phyloP scores from a whole-genome alignment of 2,888 invertebrate species.

The Lasioglossum villosulum region DNA sequence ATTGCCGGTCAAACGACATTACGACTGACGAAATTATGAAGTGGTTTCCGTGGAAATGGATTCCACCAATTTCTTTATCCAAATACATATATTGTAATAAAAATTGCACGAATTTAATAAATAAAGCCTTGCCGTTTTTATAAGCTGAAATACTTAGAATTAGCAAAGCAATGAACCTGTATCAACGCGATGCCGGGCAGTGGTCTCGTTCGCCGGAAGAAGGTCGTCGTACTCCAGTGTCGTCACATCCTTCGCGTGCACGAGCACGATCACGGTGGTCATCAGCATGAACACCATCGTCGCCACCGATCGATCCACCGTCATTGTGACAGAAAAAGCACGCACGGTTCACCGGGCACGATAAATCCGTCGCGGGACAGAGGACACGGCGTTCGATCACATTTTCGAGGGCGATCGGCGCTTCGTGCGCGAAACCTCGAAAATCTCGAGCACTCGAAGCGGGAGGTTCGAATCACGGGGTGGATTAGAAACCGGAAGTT shows the following conservation, averaged over 20 bases:
- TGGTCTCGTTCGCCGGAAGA: constrained; percentile 61
- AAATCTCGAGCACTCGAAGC: constrained; percentile 47
- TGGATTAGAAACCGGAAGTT: constrained; percentile 3
- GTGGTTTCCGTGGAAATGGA: no score
- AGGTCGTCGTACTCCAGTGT: constrained; percentile 70
- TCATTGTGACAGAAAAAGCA: constrained; percentile 56
- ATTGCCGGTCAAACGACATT: no score
- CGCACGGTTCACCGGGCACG: constrained; percentile 44
- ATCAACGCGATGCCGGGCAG: constrained; percentile 67
- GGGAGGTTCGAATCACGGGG: constrained; percentile 48
- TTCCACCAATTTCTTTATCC: no score
- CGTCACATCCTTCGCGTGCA: constrained; percentile 69
- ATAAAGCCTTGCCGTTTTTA: no score
- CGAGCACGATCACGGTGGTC: constrained; percentile 69
- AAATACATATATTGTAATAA: no score
- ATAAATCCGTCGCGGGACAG: constrained; percentile 54
- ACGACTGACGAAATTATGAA: no score
- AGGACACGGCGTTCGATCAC: constrained; percentile 59
- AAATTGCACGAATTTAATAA: no score
- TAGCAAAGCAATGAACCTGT: constrained; percentile 68
- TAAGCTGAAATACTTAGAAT: no score
- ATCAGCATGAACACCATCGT: constrained; percentile 72
- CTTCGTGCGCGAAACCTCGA: constrained; percentile 35
- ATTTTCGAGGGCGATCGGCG: constrained; percentile 53
- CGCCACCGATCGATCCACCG: constrained; percentile 59